Evolutionary conservation across 2,113 vertebrate genomes (phyloP).

Genomic region (Aegithalos caudatus): DNA sequence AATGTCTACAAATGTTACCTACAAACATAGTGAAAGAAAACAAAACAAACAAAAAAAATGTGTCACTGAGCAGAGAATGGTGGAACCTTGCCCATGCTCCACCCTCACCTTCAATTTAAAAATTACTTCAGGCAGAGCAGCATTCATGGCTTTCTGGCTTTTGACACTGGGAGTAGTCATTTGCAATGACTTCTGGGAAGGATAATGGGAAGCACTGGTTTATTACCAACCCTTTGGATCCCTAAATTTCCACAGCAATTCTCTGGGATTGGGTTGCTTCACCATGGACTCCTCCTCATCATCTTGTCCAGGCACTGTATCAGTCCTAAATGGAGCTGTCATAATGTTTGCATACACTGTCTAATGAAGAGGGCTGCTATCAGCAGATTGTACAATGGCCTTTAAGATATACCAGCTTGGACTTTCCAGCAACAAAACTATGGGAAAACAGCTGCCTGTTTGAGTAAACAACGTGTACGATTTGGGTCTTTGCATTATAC

Average conservation of each 20-base stretch:
- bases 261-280: not conserved
- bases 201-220: not conserved
- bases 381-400: fast-evolving
- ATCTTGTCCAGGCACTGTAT: not conserved
- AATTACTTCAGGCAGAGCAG: not conserved
- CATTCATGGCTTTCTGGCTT: not conserved
- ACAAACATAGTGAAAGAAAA: not conserved
- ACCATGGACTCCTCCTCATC: not conserved
- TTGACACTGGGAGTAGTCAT: not conserved
- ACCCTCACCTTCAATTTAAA: not conserved
- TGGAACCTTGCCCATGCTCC: not conserved
- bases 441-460: not conserved
- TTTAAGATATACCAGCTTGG: not conserved
- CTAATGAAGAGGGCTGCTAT: not conserved
- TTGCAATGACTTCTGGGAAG: not conserved
- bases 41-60: not conserved
- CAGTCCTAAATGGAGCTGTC: not conserved
- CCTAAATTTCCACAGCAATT: not conserved
- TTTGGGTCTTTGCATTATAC: not conserved
- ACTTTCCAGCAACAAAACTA: not conserved
- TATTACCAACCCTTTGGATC: not conserved
- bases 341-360: not conserved
- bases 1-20: not conserved
- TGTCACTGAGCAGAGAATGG: not conserved
- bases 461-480: not conserved